Base-by-base conservation (phyloP, 2,113 vertebrate genomes). In the Antigone vipio region DNA sequence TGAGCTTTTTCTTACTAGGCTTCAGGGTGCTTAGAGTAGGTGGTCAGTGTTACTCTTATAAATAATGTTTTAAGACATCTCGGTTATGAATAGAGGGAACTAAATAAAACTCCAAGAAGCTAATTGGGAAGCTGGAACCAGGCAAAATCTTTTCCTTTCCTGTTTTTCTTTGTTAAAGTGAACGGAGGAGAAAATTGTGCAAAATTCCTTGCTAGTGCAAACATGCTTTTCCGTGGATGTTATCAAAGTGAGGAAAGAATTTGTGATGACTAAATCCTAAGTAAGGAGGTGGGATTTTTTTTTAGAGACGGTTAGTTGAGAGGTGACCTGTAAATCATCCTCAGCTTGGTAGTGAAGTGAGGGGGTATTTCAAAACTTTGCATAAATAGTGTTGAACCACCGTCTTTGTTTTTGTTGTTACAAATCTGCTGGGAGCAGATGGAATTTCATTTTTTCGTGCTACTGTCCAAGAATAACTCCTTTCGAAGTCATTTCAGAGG, bases 371-470 rank as follows among this genome's bases (percentile, higher is more conserved):
- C 60, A 12, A 85, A 76, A n/a, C 68, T 71, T 58, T 24, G 18
- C 79, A 2, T 34, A 69, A 88, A 42, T n/a, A 7, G 6, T 6
- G 16, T 72, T 78, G 75, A 89, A 68, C 63, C 62, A 16, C 72
- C 5, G 8, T 26, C 74, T 82, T 83, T 92, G 80, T 59, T 81
- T 77, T 67, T 89, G 69, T 81, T 79, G 83, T 59, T 88, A 56
- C 26, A 68, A 53, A 91, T 93, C 77, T 89, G 83, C 71, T 78
- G 76, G 3, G 49, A 97, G 77, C 96, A 97, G 96, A 96, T 95
- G 96, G 96, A 92, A 82, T 92, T 92, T 21, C 12, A 11, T 62
- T 85, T 74, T 82, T 75, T 18, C 68, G 53, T 3, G 1, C 56
- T 64, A 2, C 80, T 1, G 0, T 68, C 72, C 91, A 79, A 85